phyloP scores from a whole-genome alignment of 1,140 invertebrate species.

The Pachypsylla venusta region DNA sequence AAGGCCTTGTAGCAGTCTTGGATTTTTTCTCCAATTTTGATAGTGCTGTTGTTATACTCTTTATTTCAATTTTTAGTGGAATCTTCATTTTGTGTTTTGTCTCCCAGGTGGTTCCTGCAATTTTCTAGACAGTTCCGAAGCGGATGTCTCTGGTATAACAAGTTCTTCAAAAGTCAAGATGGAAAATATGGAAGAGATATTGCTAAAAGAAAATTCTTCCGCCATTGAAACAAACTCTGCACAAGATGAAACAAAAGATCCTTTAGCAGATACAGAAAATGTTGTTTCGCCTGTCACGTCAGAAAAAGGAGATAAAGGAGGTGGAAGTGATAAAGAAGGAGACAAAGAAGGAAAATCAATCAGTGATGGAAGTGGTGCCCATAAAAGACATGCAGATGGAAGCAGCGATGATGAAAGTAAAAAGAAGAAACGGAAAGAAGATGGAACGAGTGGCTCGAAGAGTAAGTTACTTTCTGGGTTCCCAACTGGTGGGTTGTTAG shows the following conservation, averaged over 20 bases:
- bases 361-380: too few relatives aligned
- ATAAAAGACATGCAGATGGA: background rate
- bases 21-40: too few relatives aligned
- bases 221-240: constrained; percentile 1
- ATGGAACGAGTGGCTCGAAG: background rate
- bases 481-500: too few relatives aligned
- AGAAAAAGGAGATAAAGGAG: background rate
- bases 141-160: background rate
- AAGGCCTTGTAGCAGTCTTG: too few relatives aligned
- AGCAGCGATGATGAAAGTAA: background rate
- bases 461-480: constrained; percentile 2
- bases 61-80: too few relatives aligned
- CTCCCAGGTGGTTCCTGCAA: too few relatives aligned
- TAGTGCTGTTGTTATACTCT: too few relatives aligned
- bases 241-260: constrained; percentile 1
- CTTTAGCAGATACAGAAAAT: background rate
- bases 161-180: background rate
- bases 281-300: background rate
- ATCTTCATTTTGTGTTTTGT: too few relatives aligned
- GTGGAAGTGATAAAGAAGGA: background rate
- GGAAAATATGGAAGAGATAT: constrained; percentile 2
- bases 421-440: constrained; percentile 1
- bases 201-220: constrained; percentile 2
- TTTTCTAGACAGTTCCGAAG: background rate
- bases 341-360: too few relatives aligned